Evolutionary conservation across 2,797 vertebrate genomes (phyloP).

Genomic region (Carapus acus): DNA sequence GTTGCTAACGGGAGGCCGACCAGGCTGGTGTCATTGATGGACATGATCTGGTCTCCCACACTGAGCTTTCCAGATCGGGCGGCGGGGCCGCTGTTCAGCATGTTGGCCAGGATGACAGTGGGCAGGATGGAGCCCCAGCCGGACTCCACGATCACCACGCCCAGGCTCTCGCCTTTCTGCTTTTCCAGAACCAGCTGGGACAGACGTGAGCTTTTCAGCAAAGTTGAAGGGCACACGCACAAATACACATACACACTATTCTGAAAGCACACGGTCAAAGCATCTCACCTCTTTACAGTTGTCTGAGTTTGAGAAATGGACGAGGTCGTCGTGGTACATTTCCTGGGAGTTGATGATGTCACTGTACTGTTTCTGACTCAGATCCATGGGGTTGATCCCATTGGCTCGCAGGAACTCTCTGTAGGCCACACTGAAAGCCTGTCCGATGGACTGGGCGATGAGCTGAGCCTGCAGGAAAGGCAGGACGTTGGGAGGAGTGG

Average conservation of each 20-base stretch:
- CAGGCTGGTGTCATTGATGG: conserved; percentile 84
- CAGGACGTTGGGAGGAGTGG: conserved; percentile 28
- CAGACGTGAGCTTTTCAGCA: not conserved
- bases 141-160: conserved; percentile 77
- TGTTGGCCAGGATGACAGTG: conserved; percentile 93
- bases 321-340: conserved; percentile 79
- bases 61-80: conserved; percentile 94
- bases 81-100: conserved; percentile 92
- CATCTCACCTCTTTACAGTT: conserved; percentile 93
- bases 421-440: conserved; percentile 98
- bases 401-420: conserved; percentile 96
- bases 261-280: conserved; percentile 18
- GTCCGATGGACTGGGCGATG: conserved; percentile 97
- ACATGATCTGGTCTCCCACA: conserved; percentile 98
- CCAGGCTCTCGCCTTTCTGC: conserved; percentile 78
- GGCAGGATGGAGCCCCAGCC: conserved; percentile 86
- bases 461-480: conserved; percentile 83
- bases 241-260: conserved; percentile 1
- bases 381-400: conserved; percentile 95
- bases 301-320: conserved; percentile 89
- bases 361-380: conserved; percentile 98
- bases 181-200: conserved; percentile 87
- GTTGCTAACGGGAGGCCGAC: conserved; percentile 88
- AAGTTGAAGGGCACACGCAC: not conserved
- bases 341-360: conserved; percentile 96